These are phyloP conservation scores for Microcebus tavaratra DNA, from an alignment of 2,113 vertebrate genomes.

Conservation along the genomic window DNA sequence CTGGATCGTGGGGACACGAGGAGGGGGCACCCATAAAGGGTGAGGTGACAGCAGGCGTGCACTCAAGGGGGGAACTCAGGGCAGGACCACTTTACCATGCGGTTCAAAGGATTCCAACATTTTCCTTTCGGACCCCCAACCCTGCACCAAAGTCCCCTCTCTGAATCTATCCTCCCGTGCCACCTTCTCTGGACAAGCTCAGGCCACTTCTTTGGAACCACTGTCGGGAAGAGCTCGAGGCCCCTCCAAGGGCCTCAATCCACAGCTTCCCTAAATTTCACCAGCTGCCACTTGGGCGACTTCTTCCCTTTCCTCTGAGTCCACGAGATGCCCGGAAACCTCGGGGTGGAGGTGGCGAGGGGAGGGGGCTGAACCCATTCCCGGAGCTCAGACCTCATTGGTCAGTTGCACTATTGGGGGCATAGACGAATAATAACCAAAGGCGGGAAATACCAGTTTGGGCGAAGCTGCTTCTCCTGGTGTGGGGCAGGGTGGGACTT, in stretches of 20 bases:
- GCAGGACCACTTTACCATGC: neutral
- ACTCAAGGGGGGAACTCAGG: neutral
- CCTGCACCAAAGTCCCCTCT: neutral
- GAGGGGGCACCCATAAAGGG: neutral
- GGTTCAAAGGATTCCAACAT: neutral
- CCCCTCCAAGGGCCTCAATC: neutral
- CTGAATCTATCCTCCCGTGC: neutral
- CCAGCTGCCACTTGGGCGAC: neutral
- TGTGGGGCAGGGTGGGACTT: neutral
- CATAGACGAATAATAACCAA: neutral
- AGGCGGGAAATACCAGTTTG: neutral
- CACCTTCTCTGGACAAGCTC: neutral
- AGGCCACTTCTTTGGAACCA: neutral
- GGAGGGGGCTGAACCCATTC: neutral
- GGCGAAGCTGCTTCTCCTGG: neutral
- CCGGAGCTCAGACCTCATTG: constrained; percentile 22
- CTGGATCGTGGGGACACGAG: neutral
- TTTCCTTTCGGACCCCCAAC: neutral
- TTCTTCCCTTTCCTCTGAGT: constrained; percentile 49
- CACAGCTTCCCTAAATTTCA: constrained; percentile 66
- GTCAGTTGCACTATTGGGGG: constrained; percentile 34
- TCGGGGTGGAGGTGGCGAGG: neutral
- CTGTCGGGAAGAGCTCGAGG: neutral
- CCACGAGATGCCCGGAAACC: constrained; percentile 23
- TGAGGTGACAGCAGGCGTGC: neutral